Conservation (phyloP, 2,888 invertebrate species). For the Hydrotaea cyrtoneurina region DNA sequence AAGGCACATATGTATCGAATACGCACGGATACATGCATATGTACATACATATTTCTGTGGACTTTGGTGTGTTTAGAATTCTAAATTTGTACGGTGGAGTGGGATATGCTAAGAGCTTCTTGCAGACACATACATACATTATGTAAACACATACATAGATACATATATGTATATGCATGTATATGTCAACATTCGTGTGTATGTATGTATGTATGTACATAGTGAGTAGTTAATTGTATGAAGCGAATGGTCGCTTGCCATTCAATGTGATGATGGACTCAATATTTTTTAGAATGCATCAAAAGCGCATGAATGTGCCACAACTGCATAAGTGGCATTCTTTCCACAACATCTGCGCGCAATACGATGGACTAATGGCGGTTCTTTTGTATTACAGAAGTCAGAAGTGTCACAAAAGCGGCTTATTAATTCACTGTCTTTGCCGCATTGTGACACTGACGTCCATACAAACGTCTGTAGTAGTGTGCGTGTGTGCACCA, state of each 20-base stretch:
- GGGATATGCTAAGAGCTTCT: background rate
- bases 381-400: background rate
- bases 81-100: background rate
- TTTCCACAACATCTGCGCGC: background rate
- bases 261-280: background rate
- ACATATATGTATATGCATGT: too few relatives aligned
- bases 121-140: too few relatives aligned
- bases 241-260: background rate
- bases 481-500: background rate
- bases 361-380: slow-evolving; percentile 1
- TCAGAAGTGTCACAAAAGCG: slow-evolving; percentile 15
- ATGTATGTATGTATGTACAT: too few relatives aligned
- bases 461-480: too few relatives aligned
- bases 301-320: background rate
- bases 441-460: too few relatives aligned
- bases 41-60: background rate
- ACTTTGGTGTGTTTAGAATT: slow-evolving; percentile 5
- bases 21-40: too few relatives aligned
- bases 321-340: background rate
- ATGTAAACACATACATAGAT: too few relatives aligned
- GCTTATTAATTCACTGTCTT: background rate
- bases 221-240: background rate
- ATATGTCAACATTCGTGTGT: too few relatives aligned
- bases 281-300: too few relatives aligned
- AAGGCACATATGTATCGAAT: too few relatives aligned